Base-by-base conservation (phyloP, 2,888 invertebrate genomes). In the Nowickia ferox region DNA sequence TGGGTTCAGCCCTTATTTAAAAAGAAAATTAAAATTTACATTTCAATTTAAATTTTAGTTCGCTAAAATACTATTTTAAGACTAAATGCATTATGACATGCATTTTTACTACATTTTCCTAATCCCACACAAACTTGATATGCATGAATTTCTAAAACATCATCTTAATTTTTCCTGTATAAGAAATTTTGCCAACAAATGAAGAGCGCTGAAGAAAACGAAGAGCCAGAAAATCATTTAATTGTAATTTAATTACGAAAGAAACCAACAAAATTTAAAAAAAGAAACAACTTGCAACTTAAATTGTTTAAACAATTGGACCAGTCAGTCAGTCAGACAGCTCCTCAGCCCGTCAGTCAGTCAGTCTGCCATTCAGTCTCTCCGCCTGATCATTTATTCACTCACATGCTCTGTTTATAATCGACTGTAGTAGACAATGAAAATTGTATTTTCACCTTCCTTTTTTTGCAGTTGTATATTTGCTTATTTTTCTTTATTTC, bases 211-310 rank as follows among this genome's bases (percentile, higher is more conserved):
- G n/a, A 51, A 40, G 5, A 40, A 13, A 17, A 68, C 10, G 38
- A 5, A 17, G 17, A 38, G 51, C 3, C 1, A 48, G 13, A 51
- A 42, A 11, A 15, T 61, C 15, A 68, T 44, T 84, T 84, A 68
- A 84, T 72, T 78, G 72, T 61, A 74, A 61, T 78, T 84, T 78
- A 78, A 78, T 78, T 78, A 71, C 19, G n/a, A 15, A 46, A 65
- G 44, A 55, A 30, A 59, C 38, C 11, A 69, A 78, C 15, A 63
- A 69, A 69, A 69, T 59, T 9, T 53, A 19, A n/a, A 59, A 40
- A 9, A 19, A 22, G 19, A 15, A 66, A 13, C 13, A n/a, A 48
- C 55, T 63, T 46, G 13, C 51, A 1, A 63, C 6, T 57, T 5
- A 38, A 74, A 68, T n/a, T 61, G 44, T 55, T 51, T 82, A 42